Evolutionary conservation across 2,888 invertebrate species (phyloP), one percentile per base, ranked within the genome.

Genomic region (Trichogramma dendrolimi): DNA sequence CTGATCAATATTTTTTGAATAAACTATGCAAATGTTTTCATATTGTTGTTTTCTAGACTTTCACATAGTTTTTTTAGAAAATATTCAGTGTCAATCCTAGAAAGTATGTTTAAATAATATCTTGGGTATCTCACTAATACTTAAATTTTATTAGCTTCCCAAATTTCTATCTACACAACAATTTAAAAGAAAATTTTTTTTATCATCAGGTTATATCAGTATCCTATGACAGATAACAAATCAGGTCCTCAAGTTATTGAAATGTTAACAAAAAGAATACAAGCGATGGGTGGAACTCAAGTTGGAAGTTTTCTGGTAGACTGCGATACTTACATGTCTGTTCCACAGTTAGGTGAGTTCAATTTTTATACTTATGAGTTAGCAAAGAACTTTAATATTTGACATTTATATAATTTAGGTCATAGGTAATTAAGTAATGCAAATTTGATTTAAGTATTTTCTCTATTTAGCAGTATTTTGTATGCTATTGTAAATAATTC

Each of bases 161-260:
- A 27, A 27, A 27, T 2, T 27, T 27, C 2, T 27, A 27, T 27
- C 27, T 27, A 27, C 27, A 27, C 27, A 27, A 27, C 27, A 27
- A 27, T 27, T 27, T 27, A 27, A 27, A 27, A 27, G 27, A 2
- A 27, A 40, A 27, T 14, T 55, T 4, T 8, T 27, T 61, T n/a
- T 60, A 55, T 55, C 69, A 70, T 50, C 70, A 90, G 90, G 65
- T 82, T 96, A 61, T 91, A 94, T 74, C 91, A 89, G 67, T 95
- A 91, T 77, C 93, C 93, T 1, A 87, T 93, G 58, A 89, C 90
- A 0, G 94, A 94, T 69, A 94, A 92, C 64, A 87, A 91, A 72
- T 93, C 91, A n/a, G 96, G 95, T 0, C 89, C 93, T 0, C 91
- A 92, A 72, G 90, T 90, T 0, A 90, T 96, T 63, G 96, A 97